Base-by-base conservation (phyloP, 2,888 invertebrate species). In the Smittia aterrima region DNA sequence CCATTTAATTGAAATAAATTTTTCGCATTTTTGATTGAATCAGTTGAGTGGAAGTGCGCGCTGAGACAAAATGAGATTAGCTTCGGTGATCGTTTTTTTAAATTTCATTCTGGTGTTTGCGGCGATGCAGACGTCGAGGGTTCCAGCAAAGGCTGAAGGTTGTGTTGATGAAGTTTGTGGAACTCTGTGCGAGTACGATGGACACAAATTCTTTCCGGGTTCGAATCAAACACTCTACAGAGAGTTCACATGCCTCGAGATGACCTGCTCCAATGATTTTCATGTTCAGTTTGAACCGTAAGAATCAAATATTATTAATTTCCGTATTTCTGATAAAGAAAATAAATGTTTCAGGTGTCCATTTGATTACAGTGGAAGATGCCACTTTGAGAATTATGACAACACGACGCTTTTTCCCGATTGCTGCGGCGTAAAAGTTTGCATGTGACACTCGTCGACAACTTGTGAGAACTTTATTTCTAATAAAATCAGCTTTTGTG, bases 341-440 rank as follows among this genome's bases (percentile, higher is more conserved):
- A 38, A 7, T 4, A 38, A 38, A 38, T 7, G 9, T 47, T 47
- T 16, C 16, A 64, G 66, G 20, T 66, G 66, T 20, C 66, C 66
- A 66, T 66, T 38, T 38, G 66, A 66, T 11, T 32, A 32, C 38
- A 18, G 32, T 18, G 66, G 66, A 18, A 27, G 66, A 18, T 66
- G 66, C 16, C 66, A 66, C 38, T 66, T 38, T 18, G 66, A 66
- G 20, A 66, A 66, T 66, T 66, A 66, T 9, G 66, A 66, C 13
- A 66, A 18, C 18, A 38, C n/a, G 27, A 32, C 18, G 18, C 27
- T 32, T 13, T 66, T 18, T 18, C 66, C 66, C 6, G 66, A 66
- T 18, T 66, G 66, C 20, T 66, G 66, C 20, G 66, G 66, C 11
- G 32, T 66, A 18, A 66, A 66, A 66, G 66, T 66, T n/a, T 66